Conservation (phyloP, 2,888 invertebrate genomes). For the Conops quadrifasciatus region DNA sequence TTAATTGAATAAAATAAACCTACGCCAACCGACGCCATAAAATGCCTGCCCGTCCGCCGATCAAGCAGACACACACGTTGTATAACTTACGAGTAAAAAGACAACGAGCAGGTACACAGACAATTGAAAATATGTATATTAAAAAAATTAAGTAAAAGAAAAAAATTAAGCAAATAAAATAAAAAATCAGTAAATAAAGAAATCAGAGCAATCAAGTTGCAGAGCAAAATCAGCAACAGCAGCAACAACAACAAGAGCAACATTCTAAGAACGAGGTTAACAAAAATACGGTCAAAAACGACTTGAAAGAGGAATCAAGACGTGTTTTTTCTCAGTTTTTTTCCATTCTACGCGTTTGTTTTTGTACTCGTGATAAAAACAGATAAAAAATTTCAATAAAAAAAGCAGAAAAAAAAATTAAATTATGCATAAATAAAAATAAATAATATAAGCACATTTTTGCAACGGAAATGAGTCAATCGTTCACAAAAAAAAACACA, state of each 20-base stretch:
- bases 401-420: constrained; percentile 4
- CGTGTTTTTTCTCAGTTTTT: not conserved
- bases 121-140: too few relatives aligned
- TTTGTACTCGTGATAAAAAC: constrained; percentile 1
- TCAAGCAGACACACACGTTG: too few relatives aligned
- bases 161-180: too few relatives aligned
- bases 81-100: too few relatives aligned
- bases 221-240: not conserved
- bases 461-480: constrained; percentile 25
- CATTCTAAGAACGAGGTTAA: constrained; percentile 4
- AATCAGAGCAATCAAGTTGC: not conserved
- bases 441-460: constrained; percentile 6
- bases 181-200: constrained; percentile 1
- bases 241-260: constrained; percentile 12
- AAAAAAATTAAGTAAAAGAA: too few relatives aligned
- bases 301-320: not conserved
- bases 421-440: constrained; percentile 2
- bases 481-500: not conserved
- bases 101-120: too few relatives aligned
- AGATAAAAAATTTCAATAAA: not conserved
- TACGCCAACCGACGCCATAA: too few relatives aligned
- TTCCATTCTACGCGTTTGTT: constrained; percentile 15
- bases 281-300: constrained; percentile 29
- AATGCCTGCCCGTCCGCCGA: too few relatives aligned
- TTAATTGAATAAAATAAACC: too few relatives aligned